These are phyloP conservation scores for Ctenoplectra terminalis DNA, from an alignment of 1,140 invertebrate genomes.

Conservation along the genomic window DNA sequence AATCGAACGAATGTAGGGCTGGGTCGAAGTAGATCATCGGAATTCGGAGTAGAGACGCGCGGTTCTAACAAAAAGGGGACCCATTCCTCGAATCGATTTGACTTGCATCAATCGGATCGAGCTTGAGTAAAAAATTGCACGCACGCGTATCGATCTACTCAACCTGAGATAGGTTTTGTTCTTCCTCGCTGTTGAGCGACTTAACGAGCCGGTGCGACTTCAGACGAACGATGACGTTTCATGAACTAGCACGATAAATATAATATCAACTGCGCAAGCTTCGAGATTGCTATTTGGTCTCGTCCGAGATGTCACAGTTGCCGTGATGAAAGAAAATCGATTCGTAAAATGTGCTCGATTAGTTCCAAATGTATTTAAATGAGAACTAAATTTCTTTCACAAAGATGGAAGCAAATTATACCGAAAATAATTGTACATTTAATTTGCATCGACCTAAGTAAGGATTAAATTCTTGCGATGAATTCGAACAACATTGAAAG, in stretches of 20 bases:
- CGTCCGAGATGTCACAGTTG: background rate
- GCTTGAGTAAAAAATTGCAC: conserved; percentile 58
- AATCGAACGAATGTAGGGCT: conserved; percentile 46
- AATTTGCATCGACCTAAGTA: background rate
- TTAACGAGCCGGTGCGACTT: conserved; percentile 40
- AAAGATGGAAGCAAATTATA: too few species aligned
- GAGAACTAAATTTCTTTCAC: too few species aligned
- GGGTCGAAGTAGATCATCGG: conserved; percentile 7
- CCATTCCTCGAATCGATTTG: conserved; percentile 62
- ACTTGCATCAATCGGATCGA: conserved; percentile 61
- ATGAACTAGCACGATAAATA: background rate
- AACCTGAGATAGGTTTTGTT: background rate
- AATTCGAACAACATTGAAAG: background rate
- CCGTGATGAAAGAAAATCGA: background rate
- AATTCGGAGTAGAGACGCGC: conserved; percentile 43
- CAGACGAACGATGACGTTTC: background rate
- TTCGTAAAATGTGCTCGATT: too few species aligned
- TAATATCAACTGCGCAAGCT: background rate
- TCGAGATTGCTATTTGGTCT: too few species aligned
- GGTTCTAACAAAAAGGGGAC: conserved; percentile 55
- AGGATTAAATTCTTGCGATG: background rate
- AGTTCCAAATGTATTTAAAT: too few species aligned
- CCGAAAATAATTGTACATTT: too few species aligned
- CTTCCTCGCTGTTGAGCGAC: conserved; percentile 27
- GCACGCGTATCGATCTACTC: conserved; percentile 27